Percentiles rank a stretch among this genome's conserved stretches.
These are phyloP conservation scores for Chroicocephalus ridibundus DNA, from an alignment of 2,113 vertebrate species.

Conservation along the genomic window DNA sequence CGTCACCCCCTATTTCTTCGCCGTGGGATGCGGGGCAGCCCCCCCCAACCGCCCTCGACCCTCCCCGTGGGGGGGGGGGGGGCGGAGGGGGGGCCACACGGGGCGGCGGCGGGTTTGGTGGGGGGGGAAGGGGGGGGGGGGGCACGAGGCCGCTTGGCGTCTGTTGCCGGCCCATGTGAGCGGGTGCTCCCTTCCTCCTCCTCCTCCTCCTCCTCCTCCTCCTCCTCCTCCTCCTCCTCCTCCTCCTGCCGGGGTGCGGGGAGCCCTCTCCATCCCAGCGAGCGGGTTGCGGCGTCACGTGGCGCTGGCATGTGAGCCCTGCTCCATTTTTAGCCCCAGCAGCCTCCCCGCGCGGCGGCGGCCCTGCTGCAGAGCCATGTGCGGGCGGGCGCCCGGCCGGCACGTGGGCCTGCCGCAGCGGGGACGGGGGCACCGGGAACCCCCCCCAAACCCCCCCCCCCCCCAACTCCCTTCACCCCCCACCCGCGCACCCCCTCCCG, in stretches of 20 bases:
- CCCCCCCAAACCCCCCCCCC: no score
- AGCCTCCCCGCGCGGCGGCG: constrained; percentile 67
- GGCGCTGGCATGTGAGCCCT: constrained; percentile 75
- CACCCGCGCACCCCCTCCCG: no score
- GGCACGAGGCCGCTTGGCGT: background rate
- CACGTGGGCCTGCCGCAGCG: constrained; percentile 75
- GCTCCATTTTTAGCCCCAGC: constrained; percentile 80
- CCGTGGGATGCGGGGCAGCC: background rate
- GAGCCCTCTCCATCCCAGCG: constrained; percentile 54
- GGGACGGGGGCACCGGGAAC: constrained; percentile 60
- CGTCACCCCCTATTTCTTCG: accelerated
- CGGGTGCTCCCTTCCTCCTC: background rate
- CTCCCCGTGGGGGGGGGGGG: background rate
- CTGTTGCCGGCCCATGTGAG: constrained; percentile 3
- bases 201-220: no score
- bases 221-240: no score
- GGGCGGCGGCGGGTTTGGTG: background rate
- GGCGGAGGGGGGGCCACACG: background rate
- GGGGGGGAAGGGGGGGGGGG: no score
- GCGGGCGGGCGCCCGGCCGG: constrained; percentile 64
- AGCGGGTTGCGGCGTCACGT: constrained; percentile 70
- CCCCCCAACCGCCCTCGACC: background rate
- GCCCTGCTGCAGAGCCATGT: constrained; percentile 76
- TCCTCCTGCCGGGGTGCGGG: background rate
- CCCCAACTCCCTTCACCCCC: no score